phyloP scores from a whole-genome alignment of 2,113 vertebrate species.

The Amphiprion percula region DNA sequence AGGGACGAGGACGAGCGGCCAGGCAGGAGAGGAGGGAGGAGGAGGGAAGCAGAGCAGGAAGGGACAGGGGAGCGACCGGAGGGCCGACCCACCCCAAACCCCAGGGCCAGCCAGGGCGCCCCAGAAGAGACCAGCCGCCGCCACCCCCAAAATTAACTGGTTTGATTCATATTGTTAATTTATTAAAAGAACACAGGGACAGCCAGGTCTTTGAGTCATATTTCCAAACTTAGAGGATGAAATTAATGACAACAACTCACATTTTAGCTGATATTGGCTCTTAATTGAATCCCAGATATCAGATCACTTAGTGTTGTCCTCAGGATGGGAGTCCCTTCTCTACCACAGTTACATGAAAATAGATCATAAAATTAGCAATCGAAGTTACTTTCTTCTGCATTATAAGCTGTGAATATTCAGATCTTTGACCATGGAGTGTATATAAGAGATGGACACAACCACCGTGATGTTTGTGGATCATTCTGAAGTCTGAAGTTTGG shows the following conservation, averaged over 20 bases:
- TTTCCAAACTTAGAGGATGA: constrained; percentile 3
- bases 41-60: too few species aligned
- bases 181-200: constrained; percentile 3
- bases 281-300: constrained; percentile 20
- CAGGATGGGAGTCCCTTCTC: neutral
- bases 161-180: constrained; percentile 1
- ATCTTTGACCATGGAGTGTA: too few species aligned
- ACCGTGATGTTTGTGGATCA: too few species aligned
- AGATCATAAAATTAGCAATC: neutral
- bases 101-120: too few species aligned
- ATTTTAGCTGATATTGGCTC: constrained; percentile 22
- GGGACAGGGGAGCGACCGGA: too few species aligned
- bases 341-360: neutral
- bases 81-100: too few species aligned
- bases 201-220: neutral
- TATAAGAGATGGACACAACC: too few species aligned
- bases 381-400: neutral
- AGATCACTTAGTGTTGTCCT: neutral
- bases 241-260: constrained; percentile 17
- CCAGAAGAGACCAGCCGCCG: too few species aligned
- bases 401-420: too few species aligned
- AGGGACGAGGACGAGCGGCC: too few species aligned
- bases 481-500: too few species aligned
- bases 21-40: too few species aligned
- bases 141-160: constrained; percentile 21